Percentiles rank a stretch among this genome's conserved stretches.
These are phyloP conservation scores for Chloropsis cyanopogon DNA, from an alignment of 2,113 vertebrate species.

Conservation along the genomic window DNA sequence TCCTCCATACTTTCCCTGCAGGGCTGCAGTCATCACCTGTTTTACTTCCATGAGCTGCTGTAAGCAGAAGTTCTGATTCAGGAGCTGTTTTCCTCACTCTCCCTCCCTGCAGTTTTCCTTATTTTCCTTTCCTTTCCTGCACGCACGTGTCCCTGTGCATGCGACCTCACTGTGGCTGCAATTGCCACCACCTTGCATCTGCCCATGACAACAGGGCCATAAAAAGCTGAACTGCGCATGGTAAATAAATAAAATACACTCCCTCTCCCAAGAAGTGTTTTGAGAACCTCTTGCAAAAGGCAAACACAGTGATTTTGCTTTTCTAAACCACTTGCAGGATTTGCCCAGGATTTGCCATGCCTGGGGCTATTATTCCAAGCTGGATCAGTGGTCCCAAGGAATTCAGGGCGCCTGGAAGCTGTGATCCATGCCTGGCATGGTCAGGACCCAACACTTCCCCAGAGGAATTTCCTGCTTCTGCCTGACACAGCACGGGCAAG, in stretches of 20 bases:
- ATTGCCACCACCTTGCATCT: not conserved
- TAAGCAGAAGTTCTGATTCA: not conserved
- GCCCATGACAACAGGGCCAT: slow-evolving; percentile 14
- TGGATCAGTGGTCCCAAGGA: not conserved
- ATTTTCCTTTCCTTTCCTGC: not conserved
- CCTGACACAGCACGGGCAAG: not conserved
- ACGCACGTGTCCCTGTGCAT: not conserved
- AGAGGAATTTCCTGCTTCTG: not conserved
- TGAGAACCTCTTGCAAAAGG: not conserved
- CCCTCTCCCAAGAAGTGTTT: not conserved
- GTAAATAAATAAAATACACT: slow-evolving; percentile 35
- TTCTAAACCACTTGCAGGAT: not conserved
- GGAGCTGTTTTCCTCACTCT: not conserved
- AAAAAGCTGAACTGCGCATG: not conserved
- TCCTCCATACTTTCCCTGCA: not conserved
- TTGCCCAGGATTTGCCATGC: not conserved
- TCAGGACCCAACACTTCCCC: not conserved
- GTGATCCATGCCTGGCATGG: not conserved
- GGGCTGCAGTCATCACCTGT: rapidly evolving
- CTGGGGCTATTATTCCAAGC: not conserved
- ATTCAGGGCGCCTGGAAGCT: not conserved
- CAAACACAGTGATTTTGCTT: not conserved
- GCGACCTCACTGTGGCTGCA: not conserved
- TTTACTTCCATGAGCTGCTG: not conserved
- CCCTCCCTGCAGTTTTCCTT: not conserved